Base-by-base conservation (phyloP, 2,113 vertebrate species). In the Galeopterus variegatus region DNA sequence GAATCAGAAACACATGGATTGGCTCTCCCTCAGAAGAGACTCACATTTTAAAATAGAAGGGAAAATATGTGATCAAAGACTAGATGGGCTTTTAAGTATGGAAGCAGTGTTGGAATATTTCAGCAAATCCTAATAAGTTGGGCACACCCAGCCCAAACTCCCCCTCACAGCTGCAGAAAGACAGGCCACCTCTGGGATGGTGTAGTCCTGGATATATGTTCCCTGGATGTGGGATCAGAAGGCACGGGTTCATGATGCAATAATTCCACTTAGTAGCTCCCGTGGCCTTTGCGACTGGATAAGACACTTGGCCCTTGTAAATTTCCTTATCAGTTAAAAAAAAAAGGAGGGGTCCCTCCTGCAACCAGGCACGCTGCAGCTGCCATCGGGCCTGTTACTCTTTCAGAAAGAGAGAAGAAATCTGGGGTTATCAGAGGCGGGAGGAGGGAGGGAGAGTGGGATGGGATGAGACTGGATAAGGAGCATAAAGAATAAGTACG, bases 1-100 rank as follows among this genome's bases (percentile, higher is more conserved):
- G 64, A 97, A 96, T 95, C 76, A 88, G 88, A 94, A 96, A 93
- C 86, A 96, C 10, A 64, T 45, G 65, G 19, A 69, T 65, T 93
- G 94, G 65, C n/a, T 96, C 88, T 90, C 65, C 76, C 15, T 79
- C 73, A 67, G 64, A 93, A 75, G 64, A 93, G 56, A 80, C 15
- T 73, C 69, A 76, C 76, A 50, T 85, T 97, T 97, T 81, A 52
- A 83, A 77, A 83, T 41, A 41, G 65, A 94, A 92, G 76, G 54
- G 77, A 91, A 91, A 84, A 70, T 21, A 90, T 11, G 67, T 14
- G 26, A 13, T 76, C 62, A 50, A 70, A 94, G 82, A 73, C 41
- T 79, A 95, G 83, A 80, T 70, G 67, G 86, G 60, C 31, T 70
- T 79, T 88, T 41, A 48, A 86, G 50, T 62, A 67, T 36, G 21